These are phyloP conservation scores for Salvelinus alpinus DNA, from an alignment of 2,113 vertebrate species.

Conservation along the genomic window DNA sequence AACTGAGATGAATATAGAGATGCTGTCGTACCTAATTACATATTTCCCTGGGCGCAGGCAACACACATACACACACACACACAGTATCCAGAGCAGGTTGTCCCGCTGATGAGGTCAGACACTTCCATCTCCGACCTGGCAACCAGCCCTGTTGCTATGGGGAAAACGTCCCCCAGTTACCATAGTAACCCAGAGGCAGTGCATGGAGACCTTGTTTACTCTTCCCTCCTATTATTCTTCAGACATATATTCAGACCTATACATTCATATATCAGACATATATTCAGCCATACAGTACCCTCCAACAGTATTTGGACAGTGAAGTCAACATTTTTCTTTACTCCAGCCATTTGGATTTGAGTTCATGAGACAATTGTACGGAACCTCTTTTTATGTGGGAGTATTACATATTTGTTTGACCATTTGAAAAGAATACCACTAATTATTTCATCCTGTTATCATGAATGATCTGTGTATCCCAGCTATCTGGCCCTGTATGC, in stretches of 20 bases:
- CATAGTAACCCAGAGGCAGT: slow-evolving; percentile 16
- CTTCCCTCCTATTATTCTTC: neutral
- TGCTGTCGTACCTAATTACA: slow-evolving; percentile 54
- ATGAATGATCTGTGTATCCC: slow-evolving; percentile 5
- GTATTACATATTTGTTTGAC: too few species aligned
- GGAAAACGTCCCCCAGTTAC: slow-evolving; percentile 51
- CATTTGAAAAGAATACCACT: too few species aligned
- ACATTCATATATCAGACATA: neutral
- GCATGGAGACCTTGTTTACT: slow-evolving; percentile 9
- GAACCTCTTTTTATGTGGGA: too few species aligned
- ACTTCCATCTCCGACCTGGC: slow-evolving; percentile 66
- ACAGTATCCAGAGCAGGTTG: slow-evolving; percentile 33
- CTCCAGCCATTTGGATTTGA: too few species aligned
- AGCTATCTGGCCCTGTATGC: slow-evolving; percentile 95
- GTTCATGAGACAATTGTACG: too few species aligned
- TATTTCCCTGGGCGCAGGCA: slow-evolving; percentile 14
- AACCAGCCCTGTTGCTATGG: slow-evolving; percentile 70
- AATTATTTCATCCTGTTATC: too few species aligned
- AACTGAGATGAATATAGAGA: slow-evolving; percentile 41
- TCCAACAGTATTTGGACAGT: too few species aligned
- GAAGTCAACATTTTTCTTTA: neutral
- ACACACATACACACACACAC: slow-evolving; percentile 1
- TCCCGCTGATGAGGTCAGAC: slow-evolving; percentile 57
- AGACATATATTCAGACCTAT: too few species aligned
- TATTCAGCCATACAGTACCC: neutral